Percentiles rank a stretch among this genome's conserved stretches.
phyloP scores from a whole-genome alignment of 2,888 invertebrate species.

The Drosophila putrida region DNA sequence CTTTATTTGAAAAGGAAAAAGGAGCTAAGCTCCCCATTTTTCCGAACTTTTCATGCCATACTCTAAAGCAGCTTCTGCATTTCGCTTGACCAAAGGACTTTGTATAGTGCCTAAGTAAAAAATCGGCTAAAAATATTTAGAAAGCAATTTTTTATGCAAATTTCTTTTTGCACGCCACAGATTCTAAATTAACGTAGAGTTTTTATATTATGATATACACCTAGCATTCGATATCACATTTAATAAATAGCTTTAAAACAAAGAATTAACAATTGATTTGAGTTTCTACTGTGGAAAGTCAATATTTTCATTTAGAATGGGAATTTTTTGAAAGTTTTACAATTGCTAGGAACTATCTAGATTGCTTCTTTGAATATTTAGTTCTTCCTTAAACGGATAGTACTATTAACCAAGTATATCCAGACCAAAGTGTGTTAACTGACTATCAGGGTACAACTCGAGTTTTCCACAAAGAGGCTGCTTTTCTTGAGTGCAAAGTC shows the following conservation, averaged over 20 bases:
- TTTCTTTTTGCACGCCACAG: conserved; percentile 10
- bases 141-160: conserved; percentile 11
- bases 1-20: conserved; percentile 55
- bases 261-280: conserved; percentile 1
- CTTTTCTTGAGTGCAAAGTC: not conserved
- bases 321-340: not conserved
- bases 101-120: conserved; percentile 53
- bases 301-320: not conserved
- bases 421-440: too few species aligned
- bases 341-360: not conserved
- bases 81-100: conserved; percentile 66
- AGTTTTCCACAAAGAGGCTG: too few species aligned
- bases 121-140: conserved; percentile 16
- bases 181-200: conserved; percentile 15
- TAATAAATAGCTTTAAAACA: conserved; percentile 19
- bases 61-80: conserved; percentile 57
- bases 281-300: not conserved
- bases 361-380: too few species aligned
- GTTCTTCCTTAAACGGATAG: too few species aligned
- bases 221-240: conserved; percentile 17
- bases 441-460: too few species aligned
- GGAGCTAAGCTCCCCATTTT: conserved; percentile 6
- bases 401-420: too few species aligned
- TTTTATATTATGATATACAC: conserved; percentile 21
- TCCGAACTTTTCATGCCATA: conserved; percentile 25